Conservation (phyloP, 2,113 vertebrate species). For the Zonotrichia leucophrys region DNA sequence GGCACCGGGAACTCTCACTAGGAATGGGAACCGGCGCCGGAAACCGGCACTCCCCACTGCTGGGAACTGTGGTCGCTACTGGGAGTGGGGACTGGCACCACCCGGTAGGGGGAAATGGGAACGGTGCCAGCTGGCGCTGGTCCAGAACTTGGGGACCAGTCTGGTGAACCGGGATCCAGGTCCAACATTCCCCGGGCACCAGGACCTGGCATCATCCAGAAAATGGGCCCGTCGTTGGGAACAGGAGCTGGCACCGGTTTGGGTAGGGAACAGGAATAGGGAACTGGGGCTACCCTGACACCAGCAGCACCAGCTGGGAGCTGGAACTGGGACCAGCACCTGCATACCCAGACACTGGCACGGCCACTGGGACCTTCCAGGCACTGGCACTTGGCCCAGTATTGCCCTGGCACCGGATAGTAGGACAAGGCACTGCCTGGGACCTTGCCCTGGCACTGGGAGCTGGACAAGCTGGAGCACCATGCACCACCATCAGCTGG, state of each 20-base stretch:
- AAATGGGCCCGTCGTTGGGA: neutral
- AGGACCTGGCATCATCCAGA: neutral
- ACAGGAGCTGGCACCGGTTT: neutral
- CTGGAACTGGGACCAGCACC: neutral
- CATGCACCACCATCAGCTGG: neutral
- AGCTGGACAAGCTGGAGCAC: neutral
- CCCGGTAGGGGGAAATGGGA: neutral
- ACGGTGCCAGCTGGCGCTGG: neutral
- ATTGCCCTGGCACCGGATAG: neutral
- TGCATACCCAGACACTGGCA: neutral
- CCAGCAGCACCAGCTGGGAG: neutral
- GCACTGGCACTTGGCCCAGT: neutral
- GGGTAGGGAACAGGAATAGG: neutral
- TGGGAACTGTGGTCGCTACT: neutral
- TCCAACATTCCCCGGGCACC: too few species aligned
- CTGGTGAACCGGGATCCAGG: neutral
- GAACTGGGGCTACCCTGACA: neutral
- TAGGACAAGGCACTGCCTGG: neutral
- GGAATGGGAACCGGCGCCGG: neutral
- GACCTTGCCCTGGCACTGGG: too few species aligned
- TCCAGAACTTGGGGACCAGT: neutral
- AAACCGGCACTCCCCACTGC: neutral
- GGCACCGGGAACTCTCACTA: neutral
- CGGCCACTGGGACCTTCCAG: neutral
- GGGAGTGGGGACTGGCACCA: neutral